Percentiles rank a stretch among this genome's conserved stretches.
These are phyloP conservation scores for Brachymystax lenok DNA, from an alignment of 2,797 vertebrate species.

Conservation along the genomic window DNA sequence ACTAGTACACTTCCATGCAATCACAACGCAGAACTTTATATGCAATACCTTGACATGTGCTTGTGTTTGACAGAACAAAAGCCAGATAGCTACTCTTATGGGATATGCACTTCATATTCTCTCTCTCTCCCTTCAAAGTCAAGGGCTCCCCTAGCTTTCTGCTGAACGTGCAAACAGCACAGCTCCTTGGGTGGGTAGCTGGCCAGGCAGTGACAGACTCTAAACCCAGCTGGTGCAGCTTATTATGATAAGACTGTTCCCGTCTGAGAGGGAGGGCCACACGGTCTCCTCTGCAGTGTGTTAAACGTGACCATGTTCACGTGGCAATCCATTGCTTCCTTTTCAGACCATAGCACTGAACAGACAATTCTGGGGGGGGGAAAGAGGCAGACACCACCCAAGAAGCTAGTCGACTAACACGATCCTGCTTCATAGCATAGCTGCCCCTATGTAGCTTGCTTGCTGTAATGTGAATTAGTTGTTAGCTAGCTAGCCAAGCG, in stretches of 20 bases:
- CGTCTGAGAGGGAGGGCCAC: background rate
- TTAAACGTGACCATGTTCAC: background rate
- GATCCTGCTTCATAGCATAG: background rate
- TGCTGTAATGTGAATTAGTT: background rate
- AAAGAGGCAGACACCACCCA: background rate
- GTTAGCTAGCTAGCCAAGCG: no score
- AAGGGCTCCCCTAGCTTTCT: constrained; percentile 20
- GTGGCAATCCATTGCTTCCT: background rate
- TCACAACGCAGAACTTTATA: background rate
- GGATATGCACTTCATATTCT: background rate
- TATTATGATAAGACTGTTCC: background rate
- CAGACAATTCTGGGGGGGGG: background rate
- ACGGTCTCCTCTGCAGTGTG: background rate
- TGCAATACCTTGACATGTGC: no score
- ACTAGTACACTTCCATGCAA: background rate
- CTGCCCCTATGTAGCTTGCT: background rate
- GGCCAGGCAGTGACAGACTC: background rate
- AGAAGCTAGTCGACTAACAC: background rate
- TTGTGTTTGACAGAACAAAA: background rate
- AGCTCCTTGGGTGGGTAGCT: background rate
- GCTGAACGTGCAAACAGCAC: constrained; percentile 27
- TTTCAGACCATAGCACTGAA: background rate
- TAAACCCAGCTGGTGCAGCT: background rate
- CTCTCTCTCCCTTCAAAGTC: background rate
- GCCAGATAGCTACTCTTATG: background rate